Base-by-base conservation (phyloP, 2,797 vertebrate species). In the Enteromius thamalakanensis region DNA sequence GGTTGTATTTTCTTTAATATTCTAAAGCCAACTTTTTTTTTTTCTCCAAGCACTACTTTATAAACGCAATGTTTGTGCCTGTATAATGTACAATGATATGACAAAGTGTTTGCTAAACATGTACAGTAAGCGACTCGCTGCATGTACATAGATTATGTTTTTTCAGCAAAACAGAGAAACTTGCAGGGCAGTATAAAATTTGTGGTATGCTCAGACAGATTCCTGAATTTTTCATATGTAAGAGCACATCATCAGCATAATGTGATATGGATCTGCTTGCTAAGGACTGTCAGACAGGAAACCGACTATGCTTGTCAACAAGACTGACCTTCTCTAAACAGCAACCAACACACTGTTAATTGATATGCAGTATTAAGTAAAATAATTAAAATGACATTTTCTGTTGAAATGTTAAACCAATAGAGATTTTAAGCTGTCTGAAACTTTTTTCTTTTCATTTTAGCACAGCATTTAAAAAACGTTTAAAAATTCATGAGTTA, bases 191-290 rank as follows among this genome's bases (percentile, higher is more conserved):
- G 71, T 53, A n/a, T 32, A 19, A n/a, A 55, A 55, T 68, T 1
- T 37, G 26, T 72, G 69, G 15, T 49, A 34, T 53, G 17, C 12
- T 2, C 15, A 51, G 45, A 51, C 45, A 49, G 26, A 32, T 51
- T 32, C 21, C 10, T 40, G 17, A 37, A 64, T 19, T 62, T 78
- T 14, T 64, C 42, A n/a, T 23, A 45, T 67, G 51, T 42, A 42
- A 58, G 45, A 69, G 68, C 37, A 47, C 60, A 60, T 67, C 21
- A 34, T 49, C 82, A 62, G 40, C 37, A 55, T 23, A 76, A 69
- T 29, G 19, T 65, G 71, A 60, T n/a, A 62, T 14, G 23, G 58
- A 64, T 64, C 58, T 77, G 23, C 40, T 62, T 77, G 2, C 37
- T 29, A 23, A 60, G n/a, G 32, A 45, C 8, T 32, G 40, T 77